A percentile compares a stretch with the other conserved stretches of the same genome.
Conservation (phyloP, 2,797 vertebrate genomes). For the Anniella stebbinsi region DNA sequence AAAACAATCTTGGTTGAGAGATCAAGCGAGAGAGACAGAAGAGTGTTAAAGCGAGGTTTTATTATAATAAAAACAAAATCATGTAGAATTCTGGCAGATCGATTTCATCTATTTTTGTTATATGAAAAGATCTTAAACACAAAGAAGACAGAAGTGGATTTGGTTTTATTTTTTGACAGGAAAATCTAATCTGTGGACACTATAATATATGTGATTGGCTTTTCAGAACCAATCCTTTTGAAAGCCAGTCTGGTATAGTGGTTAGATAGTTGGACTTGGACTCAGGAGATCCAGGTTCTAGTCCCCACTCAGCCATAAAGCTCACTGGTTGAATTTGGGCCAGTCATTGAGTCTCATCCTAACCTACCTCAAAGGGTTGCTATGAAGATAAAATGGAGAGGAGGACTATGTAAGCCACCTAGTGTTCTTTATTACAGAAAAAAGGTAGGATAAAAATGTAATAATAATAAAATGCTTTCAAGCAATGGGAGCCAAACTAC, state of each 20-base stretch:
- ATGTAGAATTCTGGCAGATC: not conserved
- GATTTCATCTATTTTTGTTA: not conserved
- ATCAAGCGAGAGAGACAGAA: not conserved
- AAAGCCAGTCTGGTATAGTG: not conserved
- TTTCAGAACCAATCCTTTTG: not conserved
- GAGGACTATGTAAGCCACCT: too few species aligned
- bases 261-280: too few species aligned
- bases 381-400: too few species aligned
- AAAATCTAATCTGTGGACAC: not conserved
- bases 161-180: not conserved
- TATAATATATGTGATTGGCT: not conserved
- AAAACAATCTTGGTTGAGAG: slow-evolving; percentile 26
- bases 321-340: too few species aligned
- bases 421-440: too few species aligned
- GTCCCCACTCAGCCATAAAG: too few species aligned
- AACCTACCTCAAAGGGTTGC: too few species aligned
- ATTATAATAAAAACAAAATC: not conserved
- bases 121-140: not conserved
- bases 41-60: not conserved
- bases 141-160: not conserved
- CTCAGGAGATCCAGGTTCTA: too few species aligned
- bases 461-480: not conserved
- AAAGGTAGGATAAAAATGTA: too few species aligned
- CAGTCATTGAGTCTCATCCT: too few species aligned
- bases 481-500: too few species aligned